Conservation (phyloP, 1,140 invertebrate genomes). For the Zaprionus taronus region DNA sequence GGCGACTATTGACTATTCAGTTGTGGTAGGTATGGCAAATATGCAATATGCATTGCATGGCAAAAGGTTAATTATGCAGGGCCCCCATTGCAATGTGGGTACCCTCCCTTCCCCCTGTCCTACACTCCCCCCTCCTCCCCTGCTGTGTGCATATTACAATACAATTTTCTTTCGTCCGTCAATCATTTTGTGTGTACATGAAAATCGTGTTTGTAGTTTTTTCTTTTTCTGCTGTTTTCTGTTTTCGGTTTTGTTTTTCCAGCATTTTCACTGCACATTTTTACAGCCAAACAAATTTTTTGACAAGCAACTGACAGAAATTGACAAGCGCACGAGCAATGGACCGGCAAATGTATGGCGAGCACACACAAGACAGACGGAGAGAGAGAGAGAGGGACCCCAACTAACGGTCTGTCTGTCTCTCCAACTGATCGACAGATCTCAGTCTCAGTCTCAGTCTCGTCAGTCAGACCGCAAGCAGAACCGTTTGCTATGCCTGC, state of each 20-base stretch:
- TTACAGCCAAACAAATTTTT: constrained; percentile 79
- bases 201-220: constrained; percentile 76
- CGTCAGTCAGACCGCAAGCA: constrained; percentile 44
- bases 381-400: neutral
- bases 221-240: constrained; percentile 28
- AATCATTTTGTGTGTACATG: constrained; percentile 67
- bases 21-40: constrained; percentile 46
- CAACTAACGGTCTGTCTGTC: constrained; percentile 3
- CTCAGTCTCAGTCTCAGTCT: constrained; percentile 10
- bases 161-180: constrained; percentile 57
- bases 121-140: neutral
- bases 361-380: constrained; percentile 6
- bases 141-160: constrained; percentile 41
- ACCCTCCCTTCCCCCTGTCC: neutral
- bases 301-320: constrained; percentile 82
- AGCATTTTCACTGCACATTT: constrained; percentile 76
- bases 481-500: constrained; percentile 31
- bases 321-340: constrained; percentile 78
- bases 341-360: constrained; percentile 55
- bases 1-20: neutral
- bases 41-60: constrained; percentile 29
- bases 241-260: constrained; percentile 39
- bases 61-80: constrained; percentile 79
- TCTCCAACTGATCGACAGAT: constrained; percentile 11
- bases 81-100: constrained; percentile 8